Evolutionary conservation across 1,140 invertebrate genomes (phyloP).

Genomic region (Tetragnatha versicolor): DNA sequence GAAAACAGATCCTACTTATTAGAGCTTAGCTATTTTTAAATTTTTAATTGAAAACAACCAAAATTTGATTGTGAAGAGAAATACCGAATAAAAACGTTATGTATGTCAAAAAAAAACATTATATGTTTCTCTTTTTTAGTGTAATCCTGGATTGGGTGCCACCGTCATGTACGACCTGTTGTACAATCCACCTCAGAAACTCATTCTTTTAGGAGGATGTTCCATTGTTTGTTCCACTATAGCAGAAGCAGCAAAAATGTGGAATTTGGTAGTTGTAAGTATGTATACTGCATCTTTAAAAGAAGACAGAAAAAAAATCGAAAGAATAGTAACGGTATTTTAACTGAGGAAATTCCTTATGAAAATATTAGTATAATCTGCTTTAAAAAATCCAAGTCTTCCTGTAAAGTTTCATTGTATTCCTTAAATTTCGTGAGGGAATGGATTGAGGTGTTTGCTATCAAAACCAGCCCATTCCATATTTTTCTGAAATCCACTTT

Average conservation of each 20-base stretch:
- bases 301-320: background rate
- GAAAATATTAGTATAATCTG: too few relatives aligned
- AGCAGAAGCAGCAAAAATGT: conserved; percentile 99
- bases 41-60: background rate
- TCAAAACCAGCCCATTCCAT: too few relatives aligned
- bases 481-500: too few relatives aligned
- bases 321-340: background rate
- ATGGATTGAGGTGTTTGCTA: too few relatives aligned
- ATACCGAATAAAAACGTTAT: background rate
- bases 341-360: too few relatives aligned
- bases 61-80: background rate
- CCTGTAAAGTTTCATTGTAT: too few relatives aligned
- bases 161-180: conserved; percentile 98
- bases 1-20: too few relatives aligned
- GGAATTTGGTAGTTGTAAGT: conserved; percentile 98
- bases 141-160: conserved; percentile 95
- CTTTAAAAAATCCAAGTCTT: too few relatives aligned
- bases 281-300: background rate
- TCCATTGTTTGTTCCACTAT: conserved; percentile 99
- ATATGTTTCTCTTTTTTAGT: conserved; percentile 74
- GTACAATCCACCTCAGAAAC: conserved; percentile 94
- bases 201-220: conserved; percentile 95
- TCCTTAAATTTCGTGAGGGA: too few relatives aligned
- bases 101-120: background rate
- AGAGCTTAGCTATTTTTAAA: too few relatives aligned